A percentile compares a stretch with the other conserved stretches of the same genome.
Conservation (phyloP, 2,113 vertebrate species). For the Machaerirhynchus nigripectus region DNA sequence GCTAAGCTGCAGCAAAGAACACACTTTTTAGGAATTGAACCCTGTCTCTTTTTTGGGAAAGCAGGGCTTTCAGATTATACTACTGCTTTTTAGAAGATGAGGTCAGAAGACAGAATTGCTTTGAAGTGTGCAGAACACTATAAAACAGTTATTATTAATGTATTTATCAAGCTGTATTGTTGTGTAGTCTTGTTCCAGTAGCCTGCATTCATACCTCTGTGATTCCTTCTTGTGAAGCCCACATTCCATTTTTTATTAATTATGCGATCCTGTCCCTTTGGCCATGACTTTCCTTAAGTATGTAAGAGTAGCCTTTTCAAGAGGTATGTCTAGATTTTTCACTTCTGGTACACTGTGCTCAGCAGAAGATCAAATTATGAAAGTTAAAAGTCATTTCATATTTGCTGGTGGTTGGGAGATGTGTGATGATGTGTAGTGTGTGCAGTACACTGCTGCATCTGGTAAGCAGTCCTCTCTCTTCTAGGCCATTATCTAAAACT, state of each 20-base stretch:
- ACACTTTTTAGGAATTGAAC: not conserved
- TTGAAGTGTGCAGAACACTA: not conserved
- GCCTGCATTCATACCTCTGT: not conserved
- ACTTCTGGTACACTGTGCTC: not conserved
- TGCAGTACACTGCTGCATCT: not conserved
- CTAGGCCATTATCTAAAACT: conserved; percentile 10
- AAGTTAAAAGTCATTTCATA: not conserved
- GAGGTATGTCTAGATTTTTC: not conserved
- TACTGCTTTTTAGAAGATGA: not conserved
- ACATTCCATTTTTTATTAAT: not conserved
- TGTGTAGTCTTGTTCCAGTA: not conserved
- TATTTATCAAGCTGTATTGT: not conserved
- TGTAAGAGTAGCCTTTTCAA: not conserved
- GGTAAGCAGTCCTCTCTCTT: conserved; percentile 5
- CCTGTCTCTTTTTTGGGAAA: not conserved
- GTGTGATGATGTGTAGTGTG: not conserved
- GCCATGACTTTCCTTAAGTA: not conserved
- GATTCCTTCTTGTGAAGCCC: not conserved
- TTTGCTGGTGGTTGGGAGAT: not conserved
- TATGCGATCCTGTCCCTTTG: not conserved
- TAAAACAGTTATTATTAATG: not conserved
- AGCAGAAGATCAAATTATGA: not conserved
- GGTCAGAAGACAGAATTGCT: not conserved
- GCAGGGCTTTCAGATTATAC: not conserved
- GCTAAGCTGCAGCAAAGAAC: not conserved